A percentile compares a stretch with the other conserved stretches of the same genome.
Evolutionary conservation across 2,113 vertebrate species (phyloP).

Genomic region (Tauraco erythrolophus): DNA sequence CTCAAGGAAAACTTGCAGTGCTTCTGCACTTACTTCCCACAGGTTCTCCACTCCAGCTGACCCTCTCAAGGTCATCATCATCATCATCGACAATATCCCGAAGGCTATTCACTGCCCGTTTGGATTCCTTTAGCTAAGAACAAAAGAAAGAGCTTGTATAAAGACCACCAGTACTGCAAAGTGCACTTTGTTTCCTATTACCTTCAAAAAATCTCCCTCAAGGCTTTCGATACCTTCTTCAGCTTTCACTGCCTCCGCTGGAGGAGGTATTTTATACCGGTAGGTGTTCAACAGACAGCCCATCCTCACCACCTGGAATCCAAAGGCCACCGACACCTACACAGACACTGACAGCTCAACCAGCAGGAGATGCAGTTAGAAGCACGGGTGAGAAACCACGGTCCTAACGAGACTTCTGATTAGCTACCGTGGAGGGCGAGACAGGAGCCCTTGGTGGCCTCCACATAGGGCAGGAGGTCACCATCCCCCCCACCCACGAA

Average conservation of each 20-base stretch:
- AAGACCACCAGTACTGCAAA: not conserved
- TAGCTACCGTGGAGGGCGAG: accelerated
- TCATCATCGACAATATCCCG: slow-evolving; percentile 85
- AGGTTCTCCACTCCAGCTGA: slow-evolving; percentile 96
- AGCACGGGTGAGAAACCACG: accelerated
- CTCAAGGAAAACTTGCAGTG: not conserved
- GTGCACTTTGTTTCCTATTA: not conserved
- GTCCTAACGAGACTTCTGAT: not conserved
- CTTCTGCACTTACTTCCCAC: slow-evolving; percentile 88
- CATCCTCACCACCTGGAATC: not conserved
- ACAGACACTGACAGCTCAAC: not conserved
- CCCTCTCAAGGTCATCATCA: slow-evolving; percentile 88
- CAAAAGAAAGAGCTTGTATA: not conserved
- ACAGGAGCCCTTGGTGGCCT: accelerated
- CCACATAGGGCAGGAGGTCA: not conserved
- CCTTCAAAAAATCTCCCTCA: not conserved
- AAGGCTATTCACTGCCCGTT: slow-evolving; percentile 90
- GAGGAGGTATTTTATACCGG: not conserved
- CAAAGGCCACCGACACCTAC: not conserved
- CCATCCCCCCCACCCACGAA: not conserved
- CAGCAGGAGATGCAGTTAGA: not conserved
- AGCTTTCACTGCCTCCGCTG: not conserved
- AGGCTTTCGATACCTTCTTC: not conserved
- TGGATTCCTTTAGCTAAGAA: slow-evolving; percentile 90
- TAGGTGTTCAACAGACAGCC: not conserved